These are phyloP conservation scores for Periophthalmus modestus DNA, from an alignment of 2,113 vertebrate genomes.

Conservation along the genomic window DNA sequence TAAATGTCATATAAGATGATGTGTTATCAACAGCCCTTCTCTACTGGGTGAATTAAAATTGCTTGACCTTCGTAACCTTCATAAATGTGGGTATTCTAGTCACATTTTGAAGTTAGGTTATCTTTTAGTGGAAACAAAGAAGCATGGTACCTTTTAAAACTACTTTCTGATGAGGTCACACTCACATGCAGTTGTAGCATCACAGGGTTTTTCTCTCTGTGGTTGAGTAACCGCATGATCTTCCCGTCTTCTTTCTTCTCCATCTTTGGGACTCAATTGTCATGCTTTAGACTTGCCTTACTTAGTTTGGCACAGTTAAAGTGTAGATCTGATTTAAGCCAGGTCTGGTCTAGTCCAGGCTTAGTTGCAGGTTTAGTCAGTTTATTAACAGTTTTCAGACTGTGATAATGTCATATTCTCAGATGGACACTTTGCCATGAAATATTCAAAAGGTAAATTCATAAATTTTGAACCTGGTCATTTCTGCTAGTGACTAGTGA, in stretches of 20 bases:
- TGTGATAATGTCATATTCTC: too few species aligned
- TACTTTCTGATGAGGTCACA: slow-evolving; percentile 44
- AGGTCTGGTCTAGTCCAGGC: too few species aligned
- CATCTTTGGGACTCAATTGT: background rate
- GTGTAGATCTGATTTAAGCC: background rate
- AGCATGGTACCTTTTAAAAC: slow-evolving; percentile 40
- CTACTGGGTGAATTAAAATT: background rate
- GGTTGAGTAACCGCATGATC: background rate
- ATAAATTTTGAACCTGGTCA: too few species aligned
- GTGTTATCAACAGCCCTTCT: slow-evolving; percentile 1
- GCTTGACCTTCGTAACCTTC: background rate
- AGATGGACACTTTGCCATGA: too few species aligned
- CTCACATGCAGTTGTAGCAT: slow-evolving; percentile 14
- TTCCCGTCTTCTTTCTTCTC: background rate
- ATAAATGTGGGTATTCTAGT: background rate
- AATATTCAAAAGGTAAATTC: too few species aligned
- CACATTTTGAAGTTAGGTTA: background rate
- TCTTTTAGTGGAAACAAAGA: background rate
- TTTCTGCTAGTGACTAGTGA: too few species aligned
- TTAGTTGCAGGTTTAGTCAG: too few species aligned
- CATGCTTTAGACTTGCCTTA: background rate
- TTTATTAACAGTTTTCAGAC: too few species aligned
- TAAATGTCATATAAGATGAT: background rate
- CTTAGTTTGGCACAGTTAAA: background rate
- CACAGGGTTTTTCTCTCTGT: background rate